phyloP scores from a whole-genome alignment of 2,113 vertebrate species.

The Sciurus niger region DNA sequence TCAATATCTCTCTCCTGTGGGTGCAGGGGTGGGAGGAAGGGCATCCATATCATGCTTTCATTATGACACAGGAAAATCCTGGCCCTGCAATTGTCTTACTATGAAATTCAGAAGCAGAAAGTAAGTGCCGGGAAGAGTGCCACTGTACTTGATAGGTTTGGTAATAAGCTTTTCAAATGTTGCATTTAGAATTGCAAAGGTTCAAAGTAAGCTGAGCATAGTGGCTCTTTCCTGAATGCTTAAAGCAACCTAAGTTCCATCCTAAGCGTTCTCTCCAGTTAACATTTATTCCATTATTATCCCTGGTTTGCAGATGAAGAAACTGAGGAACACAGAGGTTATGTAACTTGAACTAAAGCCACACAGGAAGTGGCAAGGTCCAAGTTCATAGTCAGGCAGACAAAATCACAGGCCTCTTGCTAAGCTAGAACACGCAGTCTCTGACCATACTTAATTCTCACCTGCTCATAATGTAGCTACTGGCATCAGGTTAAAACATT shows the following conservation, averaged over 20 bases:
- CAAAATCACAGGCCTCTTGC: rapidly evolving
- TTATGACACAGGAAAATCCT: background rate
- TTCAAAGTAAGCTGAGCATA: background rate
- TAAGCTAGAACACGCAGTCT: background rate
- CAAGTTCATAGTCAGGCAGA: background rate
- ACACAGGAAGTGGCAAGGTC: background rate
- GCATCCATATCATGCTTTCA: background rate
- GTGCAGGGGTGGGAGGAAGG: background rate
- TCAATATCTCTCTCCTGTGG: background rate
- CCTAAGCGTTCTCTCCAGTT: background rate
- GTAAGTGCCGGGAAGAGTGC: background rate
- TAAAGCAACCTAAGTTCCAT: background rate
- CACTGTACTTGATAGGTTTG: background rate
- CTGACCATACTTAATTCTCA: constrained; percentile 39
- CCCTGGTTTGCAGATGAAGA: background rate
- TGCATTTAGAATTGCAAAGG: constrained; percentile 18
- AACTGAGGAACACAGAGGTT: background rate
- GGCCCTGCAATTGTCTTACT: background rate
- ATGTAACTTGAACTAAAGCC: background rate
- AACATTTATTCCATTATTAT: background rate
- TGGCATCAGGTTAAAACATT: background rate
- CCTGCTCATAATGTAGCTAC: constrained; percentile 60
- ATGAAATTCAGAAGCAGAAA: constrained; percentile 37
- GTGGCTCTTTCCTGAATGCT: background rate
- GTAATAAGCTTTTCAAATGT: background rate